Conservation (phyloP, 1,140 invertebrate genomes). For the Periplaneta americana region DNA sequence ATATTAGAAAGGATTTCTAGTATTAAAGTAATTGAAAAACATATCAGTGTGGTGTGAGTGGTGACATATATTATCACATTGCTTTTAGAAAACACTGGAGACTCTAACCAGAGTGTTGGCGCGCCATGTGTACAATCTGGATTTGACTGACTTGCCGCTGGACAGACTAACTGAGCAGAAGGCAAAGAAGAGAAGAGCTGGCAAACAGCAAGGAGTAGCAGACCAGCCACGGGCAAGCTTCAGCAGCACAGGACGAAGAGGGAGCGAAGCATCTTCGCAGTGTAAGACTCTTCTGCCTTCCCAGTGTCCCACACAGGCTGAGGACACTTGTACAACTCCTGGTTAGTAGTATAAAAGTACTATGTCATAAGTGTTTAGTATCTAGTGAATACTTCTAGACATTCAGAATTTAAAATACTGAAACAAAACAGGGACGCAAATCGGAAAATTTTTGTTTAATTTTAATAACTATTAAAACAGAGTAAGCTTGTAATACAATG, state of each 20-base stretch:
- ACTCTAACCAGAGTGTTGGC: conserved; percentile 89
- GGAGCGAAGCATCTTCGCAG: not conserved
- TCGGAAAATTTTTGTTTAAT: too few relatives aligned
- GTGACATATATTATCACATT: too few relatives aligned
- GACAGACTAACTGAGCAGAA: conserved; percentile 82
- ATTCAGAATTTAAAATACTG: too few relatives aligned
- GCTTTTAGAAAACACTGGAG: conserved; percentile 87
- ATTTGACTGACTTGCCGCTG: conserved; percentile 83
- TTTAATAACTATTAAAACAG: too few relatives aligned
- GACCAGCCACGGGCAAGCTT: not conserved
- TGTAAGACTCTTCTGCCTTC: conserved; percentile 11
- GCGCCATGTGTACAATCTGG: conserved; percentile 87
- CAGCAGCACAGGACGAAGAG: not conserved
- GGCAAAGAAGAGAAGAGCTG: conserved; percentile 56
- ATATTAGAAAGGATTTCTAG: too few relatives aligned
- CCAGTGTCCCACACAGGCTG: conserved; percentile 13
- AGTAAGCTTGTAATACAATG: too few relatives aligned
- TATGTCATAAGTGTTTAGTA: too few relatives aligned
- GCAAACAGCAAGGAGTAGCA: conserved; percentile 23
- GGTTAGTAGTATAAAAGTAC: too few relatives aligned
- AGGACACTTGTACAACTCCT: conserved; percentile 10
- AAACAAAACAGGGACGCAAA: too few relatives aligned
- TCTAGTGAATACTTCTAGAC: too few relatives aligned
- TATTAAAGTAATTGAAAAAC: too few relatives aligned
- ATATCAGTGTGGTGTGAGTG: not conserved